phyloP scores from a whole-genome alignment of 2,888 invertebrate genomes.

The Orthonevra nobilis region DNA sequence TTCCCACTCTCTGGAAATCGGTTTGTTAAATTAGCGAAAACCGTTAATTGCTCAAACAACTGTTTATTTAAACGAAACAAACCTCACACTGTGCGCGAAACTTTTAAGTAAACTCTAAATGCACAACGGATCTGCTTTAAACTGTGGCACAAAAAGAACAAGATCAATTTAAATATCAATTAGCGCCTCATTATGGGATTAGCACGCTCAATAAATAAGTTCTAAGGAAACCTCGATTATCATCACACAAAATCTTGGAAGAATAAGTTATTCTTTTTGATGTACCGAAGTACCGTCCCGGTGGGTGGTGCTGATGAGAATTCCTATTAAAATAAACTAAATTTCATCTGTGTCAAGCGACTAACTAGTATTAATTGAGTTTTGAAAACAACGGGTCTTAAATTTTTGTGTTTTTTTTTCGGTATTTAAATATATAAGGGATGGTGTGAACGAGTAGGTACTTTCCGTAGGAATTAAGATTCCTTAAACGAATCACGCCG shows the following conservation, averaged over 20 bases:
- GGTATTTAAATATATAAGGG: too few species aligned
- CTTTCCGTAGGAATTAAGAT: conserved; percentile 41
- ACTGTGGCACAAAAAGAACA: conserved; percentile 39
- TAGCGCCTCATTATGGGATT: conserved; percentile 46
- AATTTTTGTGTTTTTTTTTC: too few species aligned
- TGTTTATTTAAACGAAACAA: conserved; percentile 51
- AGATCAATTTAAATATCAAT: conserved; percentile 38
- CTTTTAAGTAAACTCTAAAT: conserved; percentile 32
- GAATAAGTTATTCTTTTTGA: conserved; percentile 5
- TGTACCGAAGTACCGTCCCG: conserved; percentile 1
- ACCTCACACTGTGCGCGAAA: conserved; percentile 15
- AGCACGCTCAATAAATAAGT: conserved; percentile 14
- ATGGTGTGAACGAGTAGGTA: too few species aligned
- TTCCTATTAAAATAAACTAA: not conserved
- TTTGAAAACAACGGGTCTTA: conserved; percentile 10
- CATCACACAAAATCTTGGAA: too few species aligned
- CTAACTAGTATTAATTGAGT: conserved; percentile 34
- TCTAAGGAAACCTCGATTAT: too few species aligned
- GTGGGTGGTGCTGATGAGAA: conserved; percentile 23
- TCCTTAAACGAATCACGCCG: conserved; percentile 15
- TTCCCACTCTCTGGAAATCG: conserved; percentile 11
- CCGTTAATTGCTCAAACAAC: conserved; percentile 57
- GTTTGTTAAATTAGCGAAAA: conserved; percentile 37
- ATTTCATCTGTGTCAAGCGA: not conserved
- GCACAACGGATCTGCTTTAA: conserved; percentile 34